Evolutionary conservation across 2,888 invertebrate genomes (phyloP), one percentile per base, ranked within the genome.

Genomic region (Trissolcus brochymenae): DNA sequence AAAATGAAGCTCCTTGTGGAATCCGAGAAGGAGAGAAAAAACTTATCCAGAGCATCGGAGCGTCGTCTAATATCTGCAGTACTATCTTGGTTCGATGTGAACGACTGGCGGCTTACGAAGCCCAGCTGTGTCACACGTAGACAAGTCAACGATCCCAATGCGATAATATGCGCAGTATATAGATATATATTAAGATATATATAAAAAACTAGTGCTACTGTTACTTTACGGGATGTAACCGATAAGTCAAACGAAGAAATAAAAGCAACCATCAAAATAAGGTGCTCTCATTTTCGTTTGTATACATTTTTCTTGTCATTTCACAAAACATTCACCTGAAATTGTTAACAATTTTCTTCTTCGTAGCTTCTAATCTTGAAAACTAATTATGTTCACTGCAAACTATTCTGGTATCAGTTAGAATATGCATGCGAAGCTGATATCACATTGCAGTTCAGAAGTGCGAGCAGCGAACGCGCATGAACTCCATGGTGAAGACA

Each of bases 51-150:
- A 35, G 11, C 35, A 35, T 25, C 57, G 50, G 13, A 62, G 41
- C 17, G 6, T 14, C 53, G 61, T 72, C 59, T 59, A 72, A 72
- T 72, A 72, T 49, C 65, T 46, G 54, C 43, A 46, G 54, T 46
- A 49, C 57, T 46, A 57, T 57, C 57, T 64, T 71, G 43, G 50
- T 21, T 11, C 7, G 35, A 35, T 35, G 35, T 35, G 35, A 35
- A 35, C 35, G 35, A 35, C 29, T 21, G 41, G 17, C 55, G 53
- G 53, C 64, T 65, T 72, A 72, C 65, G 65, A 72, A 72, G 59
- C 53, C 59, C 17, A 60, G 57, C 64, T 71, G 43, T 71, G 71
- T 71, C 35, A 35, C 71, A 64, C 62, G 64, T 57, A 41, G 71
- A 61, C 41, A 56, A 71, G 56, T 64, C 62, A 21, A 40, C 49